Evolutionary conservation across 2,888 invertebrate genomes (phyloP), one percentile per base, ranked within the genome.

Genomic region (Formica aserva): DNA sequence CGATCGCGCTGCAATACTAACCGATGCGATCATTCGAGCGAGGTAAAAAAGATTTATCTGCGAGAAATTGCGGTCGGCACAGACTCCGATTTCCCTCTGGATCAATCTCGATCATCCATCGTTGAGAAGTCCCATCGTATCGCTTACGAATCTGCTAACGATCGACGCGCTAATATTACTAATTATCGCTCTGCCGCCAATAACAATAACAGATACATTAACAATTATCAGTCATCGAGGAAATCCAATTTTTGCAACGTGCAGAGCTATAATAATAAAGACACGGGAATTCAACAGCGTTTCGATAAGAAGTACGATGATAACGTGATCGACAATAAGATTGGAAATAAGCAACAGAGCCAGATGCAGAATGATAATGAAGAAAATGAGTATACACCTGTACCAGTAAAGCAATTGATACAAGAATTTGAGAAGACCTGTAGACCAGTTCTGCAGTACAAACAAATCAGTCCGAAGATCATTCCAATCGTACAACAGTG

Each of bases 351-450:
- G 65, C 85, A 86, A 22, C 75, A 78, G 5, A 83, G 63, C 8
- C 66, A 32, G 1, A 55, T 9, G 11, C 66, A 41, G 4, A 32
- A 82, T 6, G 82, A 86, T 3, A 81, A 66, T 38, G 93, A 91
- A 8, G 92, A 92, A 26, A 92, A 75, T 74, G 94, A 94, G 9
- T 94, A 94, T 77, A 94, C 94, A 0, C 94, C 95, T 48, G 92
- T 95, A 5, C 95, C 95, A 11, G 95, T 95, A 2, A 95, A 95
- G 83, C 95, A 95, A 69, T 92, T 97, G 48, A 97, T 97, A 71
- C 95, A 95, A 85, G 96, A 95, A 88, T 97, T 96, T 89, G 97
- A 97, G 90, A 95, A 96, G 90, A 96, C 96, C n/a, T 95, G 95
- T n/a, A 94, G 95, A 92, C 96, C 96, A 0, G 92, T 95, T 6